phyloP scores from a whole-genome alignment of 2,888 invertebrate genomes.

The Lasioglossum lativentre region DNA sequence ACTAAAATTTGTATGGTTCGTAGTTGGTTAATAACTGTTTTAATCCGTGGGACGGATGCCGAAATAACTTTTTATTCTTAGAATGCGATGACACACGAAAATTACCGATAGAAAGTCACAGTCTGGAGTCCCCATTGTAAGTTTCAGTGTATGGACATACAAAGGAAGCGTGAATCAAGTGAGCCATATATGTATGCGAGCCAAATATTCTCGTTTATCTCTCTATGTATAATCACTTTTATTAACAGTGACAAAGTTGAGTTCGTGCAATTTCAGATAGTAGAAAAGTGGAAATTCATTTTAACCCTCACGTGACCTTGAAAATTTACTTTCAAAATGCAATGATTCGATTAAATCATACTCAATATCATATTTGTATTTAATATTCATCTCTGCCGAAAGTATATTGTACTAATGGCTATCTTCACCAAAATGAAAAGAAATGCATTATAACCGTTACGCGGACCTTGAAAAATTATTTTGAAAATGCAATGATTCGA shows the following conservation, averaged over 20 bases:
- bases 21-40: background rate
- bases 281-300: no score
- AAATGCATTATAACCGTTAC: no score
- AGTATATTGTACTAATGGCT: no score
- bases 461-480: no score
- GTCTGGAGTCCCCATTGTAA: background rate
- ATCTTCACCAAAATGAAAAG: no score
- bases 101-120: background rate
- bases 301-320: background rate
- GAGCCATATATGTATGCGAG: background rate
- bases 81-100: background rate
- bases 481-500: no score
- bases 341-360: no score
- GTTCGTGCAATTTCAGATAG: no score
- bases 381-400: no score
- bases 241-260: background rate
- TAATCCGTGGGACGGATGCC: background rate
- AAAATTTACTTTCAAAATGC: background rate
- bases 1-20: background rate
- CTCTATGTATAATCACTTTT: background rate
- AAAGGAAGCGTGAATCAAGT: background rate
- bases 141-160: background rate
- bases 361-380: no score
- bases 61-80: background rate
- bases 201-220: background rate